These are phyloP conservation scores for Sebastes trivittatus DNA, from an alignment of 2,797 vertebrate genomes.

Conservation along the genomic window DNA sequence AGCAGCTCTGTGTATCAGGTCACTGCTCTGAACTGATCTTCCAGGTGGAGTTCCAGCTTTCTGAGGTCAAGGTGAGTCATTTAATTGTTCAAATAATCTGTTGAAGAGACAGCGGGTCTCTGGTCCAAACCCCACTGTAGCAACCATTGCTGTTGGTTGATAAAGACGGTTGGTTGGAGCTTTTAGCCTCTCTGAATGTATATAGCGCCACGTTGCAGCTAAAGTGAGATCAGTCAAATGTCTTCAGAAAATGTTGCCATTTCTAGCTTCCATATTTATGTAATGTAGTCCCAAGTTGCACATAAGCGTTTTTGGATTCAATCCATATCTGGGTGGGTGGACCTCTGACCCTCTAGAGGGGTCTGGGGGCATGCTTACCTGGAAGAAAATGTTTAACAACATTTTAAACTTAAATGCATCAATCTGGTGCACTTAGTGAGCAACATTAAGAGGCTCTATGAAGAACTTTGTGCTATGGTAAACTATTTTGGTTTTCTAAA, in stretches of 20 bases:
- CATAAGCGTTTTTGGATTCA: no score
- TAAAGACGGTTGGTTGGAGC: neutral
- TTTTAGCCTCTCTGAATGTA: neutral
- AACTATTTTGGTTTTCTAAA: no score
- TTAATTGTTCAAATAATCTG: neutral
- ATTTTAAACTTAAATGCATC: no score
- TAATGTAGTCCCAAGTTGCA: neutral
- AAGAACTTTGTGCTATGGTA: no score
- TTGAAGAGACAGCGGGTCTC: neutral
- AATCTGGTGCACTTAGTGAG: no score
- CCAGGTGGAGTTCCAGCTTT: slow-evolving; percentile 88
- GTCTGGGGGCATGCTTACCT: no score
- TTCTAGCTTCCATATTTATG: neutral
- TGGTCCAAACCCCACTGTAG: neutral
- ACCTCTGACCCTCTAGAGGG: no score
- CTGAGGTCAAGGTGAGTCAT: slow-evolving; percentile 84
- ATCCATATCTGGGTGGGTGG: no score
- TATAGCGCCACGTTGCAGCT: neutral
- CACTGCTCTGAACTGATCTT: slow-evolving; percentile 82
- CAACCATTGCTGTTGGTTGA: neutral
- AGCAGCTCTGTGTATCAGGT: slow-evolving; percentile 82
- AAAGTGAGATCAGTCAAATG: neutral
- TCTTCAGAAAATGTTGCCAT: no score
- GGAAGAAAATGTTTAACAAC: no score
- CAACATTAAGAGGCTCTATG: no score